A percentile compares a stretch with the other conserved stretches of the same genome.
phyloP scores from a whole-genome alignment of 2,888 invertebrate genomes.

The Abrostola triplasia region DNA sequence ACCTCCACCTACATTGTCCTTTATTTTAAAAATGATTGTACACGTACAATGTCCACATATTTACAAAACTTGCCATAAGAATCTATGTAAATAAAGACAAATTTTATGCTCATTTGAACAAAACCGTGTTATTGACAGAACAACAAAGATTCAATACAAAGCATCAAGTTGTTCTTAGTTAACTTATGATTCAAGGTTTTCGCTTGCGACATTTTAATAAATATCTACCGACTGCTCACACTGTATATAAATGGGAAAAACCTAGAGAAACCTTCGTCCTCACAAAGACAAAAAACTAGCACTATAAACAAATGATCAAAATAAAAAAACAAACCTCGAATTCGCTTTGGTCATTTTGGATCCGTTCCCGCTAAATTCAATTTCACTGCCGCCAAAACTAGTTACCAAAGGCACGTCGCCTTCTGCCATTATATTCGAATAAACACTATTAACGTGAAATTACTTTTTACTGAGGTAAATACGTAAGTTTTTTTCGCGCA shows the following conservation, averaged over 20 bases:
- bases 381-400: constrained; percentile 81
- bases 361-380: constrained; percentile 81
- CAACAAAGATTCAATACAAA: constrained; percentile 39
- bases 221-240: background rate
- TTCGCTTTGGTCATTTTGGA: constrained; percentile 78
- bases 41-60: constrained; percentile 40
- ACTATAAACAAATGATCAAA: constrained; percentile 24
- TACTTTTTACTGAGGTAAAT: constrained; percentile 47
- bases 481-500: constrained; percentile 46
- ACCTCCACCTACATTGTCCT: constrained; percentile 45
- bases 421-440: constrained; percentile 76
- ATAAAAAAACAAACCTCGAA: constrained; percentile 78
- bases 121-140: constrained; percentile 11
- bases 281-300: constrained; percentile 19
- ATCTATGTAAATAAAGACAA: constrained; percentile 40
- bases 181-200: constrained; percentile 50
- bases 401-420: constrained; percentile 83
- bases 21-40: constrained; percentile 43
- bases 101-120: constrained; percentile 11
- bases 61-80: constrained; percentile 46
- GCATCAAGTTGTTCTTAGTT: constrained; percentile 48
- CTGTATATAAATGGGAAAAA: constrained; percentile 9
- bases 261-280: background rate
- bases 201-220: constrained; percentile 29
- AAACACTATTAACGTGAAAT: constrained; percentile 63